Evolutionary conservation across 2,888 invertebrate genomes (phyloP).

Genomic region (Xanthorhoe spadicearia): DNA sequence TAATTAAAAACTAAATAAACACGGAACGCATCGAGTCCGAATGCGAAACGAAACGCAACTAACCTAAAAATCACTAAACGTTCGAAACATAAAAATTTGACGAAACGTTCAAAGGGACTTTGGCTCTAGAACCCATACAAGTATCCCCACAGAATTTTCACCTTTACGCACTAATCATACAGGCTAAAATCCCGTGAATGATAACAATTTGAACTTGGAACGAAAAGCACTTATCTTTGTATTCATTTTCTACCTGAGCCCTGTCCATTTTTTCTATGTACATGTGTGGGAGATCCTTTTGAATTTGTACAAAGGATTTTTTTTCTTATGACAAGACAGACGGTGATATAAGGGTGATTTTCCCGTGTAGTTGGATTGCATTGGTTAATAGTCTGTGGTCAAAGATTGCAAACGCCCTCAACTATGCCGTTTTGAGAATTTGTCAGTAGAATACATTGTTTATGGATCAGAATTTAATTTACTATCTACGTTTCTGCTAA

Average conservation of each 20-base stretch:
- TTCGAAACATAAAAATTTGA: conserved; percentile 75
- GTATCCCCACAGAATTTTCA: conserved; percentile 33
- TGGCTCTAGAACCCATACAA: conserved; percentile 54
- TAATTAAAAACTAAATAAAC: conserved; percentile 41
- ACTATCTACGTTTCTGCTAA: too few relatives aligned
- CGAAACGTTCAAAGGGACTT: conserved; percentile 67
- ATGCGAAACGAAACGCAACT: conserved; percentile 67
- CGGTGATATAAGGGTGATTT: conserved; percentile 46
- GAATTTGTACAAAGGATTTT: conserved; percentile 2
- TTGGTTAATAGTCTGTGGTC: conserved; percentile 42
- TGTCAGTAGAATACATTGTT: conserved; percentile 12
- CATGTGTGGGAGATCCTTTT: conserved; percentile 51
- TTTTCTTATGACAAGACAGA: conserved; percentile 37
- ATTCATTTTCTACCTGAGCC: conserved; percentile 78
- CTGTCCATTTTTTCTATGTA: conserved; percentile 71
- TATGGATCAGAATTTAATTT: too few relatives aligned
- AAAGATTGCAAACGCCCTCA: conserved; percentile 56
- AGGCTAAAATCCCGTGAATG: conserved; percentile 16
- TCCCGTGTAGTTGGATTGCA: conserved; percentile 46
- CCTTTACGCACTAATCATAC: conserved; percentile 11
- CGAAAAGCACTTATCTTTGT: conserved; percentile 73
- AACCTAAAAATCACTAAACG: conserved; percentile 72
- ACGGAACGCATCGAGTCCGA: conserved; percentile 54
- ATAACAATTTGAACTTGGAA: conserved; percentile 24
- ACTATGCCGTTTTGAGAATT: conserved; percentile 54